Conservation (phyloP, 2,797 vertebrate species). For the Mareca strepera region DNA sequence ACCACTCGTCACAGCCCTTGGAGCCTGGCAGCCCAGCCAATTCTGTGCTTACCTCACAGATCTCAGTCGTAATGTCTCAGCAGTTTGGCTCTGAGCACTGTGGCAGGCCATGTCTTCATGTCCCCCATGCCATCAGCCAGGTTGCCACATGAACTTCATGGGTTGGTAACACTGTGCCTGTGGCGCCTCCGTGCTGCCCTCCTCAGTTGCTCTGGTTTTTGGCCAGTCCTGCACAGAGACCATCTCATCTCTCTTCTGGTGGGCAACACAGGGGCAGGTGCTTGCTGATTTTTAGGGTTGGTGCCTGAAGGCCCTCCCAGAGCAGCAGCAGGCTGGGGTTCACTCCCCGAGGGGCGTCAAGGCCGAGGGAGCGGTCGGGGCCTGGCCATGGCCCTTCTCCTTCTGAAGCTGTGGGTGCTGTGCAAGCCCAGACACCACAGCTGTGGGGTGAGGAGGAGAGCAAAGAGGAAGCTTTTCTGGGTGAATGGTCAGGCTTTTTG, state of each 20-base stretch:
- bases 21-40: neutral
- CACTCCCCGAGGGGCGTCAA: neutral
- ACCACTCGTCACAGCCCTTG: neutral
- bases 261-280: accelerated
- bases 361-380: neutral
- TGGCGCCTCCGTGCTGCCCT: neutral
- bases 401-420: neutral
- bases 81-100: neutral
- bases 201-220: neutral
- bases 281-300: neutral
- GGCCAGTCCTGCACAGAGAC: neutral
- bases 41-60: neutral
- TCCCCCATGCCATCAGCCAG: neutral
- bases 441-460: neutral
- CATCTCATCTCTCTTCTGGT: neutral
- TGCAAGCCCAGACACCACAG: neutral
- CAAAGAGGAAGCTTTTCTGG: neutral
- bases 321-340: neutral
- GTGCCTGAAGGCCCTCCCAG: neutral
- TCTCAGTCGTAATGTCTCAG: neutral
- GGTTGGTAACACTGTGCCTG: neutral
- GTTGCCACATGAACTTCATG: neutral
- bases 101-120: neutral
- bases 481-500: neutral
- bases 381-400: neutral